Evolutionary conservation across 2,888 invertebrate genomes (phyloP), one percentile per base, ranked within the genome.

Genomic region (Zaprionus bogoriensis): DNA sequence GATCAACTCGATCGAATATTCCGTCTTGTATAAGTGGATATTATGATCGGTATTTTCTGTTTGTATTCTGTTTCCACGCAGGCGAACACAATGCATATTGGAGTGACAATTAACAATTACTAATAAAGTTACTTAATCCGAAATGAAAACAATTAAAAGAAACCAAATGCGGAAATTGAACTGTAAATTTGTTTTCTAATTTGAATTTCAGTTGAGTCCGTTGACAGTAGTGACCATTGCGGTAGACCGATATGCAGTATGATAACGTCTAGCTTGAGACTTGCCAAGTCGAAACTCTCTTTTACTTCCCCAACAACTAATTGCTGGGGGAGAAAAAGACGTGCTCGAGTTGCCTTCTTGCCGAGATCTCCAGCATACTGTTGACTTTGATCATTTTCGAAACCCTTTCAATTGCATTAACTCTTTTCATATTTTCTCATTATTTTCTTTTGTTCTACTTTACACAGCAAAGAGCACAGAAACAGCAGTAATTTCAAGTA

Each of bases 71-170:
- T n/a, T 46, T 73, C 67, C 17, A 25, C 22, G 3, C 48, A 55
- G 28, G 5, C 9, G 41, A 52, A 17, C 12, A 9, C 14, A 3
- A 55, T 65, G 57, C 62, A 77, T 64, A 75, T 59, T 76, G 78
- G 42, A 82, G 67, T 75, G 51, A 52, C 77, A 67, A 61, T 57
- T 66, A 50, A 52, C 42, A 62, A 47, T 47, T 71, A 70, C 61
- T 65, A 87, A 86, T 77, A 86, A 81, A 86, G 75, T 64, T 77
- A 75, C 48, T 67, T 76, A 73, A 76, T 70, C 65, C 57, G 54
- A 51, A 44, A 52, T 61, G 57, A 45, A 50, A 25, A 41, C 44
- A 41, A 53, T 17, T 9, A 19, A 42, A 55, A 65, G 61, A 32
- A n/a, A n/a, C n/a, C 28, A 30, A 27, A 32, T 47, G 14, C n/a